Base-by-base conservation (phyloP, 2,888 invertebrate genomes). In the Micoletzkya japonica region DNA sequence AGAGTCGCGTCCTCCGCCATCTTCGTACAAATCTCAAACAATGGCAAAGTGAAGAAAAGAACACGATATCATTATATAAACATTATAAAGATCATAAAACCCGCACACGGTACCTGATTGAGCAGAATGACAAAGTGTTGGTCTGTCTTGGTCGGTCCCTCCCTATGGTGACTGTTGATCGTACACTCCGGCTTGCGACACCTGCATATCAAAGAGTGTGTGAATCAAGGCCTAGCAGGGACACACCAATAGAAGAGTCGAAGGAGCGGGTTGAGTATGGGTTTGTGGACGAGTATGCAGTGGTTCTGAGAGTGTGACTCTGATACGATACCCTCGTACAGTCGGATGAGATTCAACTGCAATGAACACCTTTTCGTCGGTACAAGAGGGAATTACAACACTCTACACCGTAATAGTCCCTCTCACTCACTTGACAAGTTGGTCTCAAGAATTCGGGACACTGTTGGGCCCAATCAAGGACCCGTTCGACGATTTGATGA, bases 221-320 rank as follows among this genome's bases (percentile, higher is more conserved):
- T 52, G 17, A 39, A 44, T 39, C 24, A 37, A 44, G 14, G 20
- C 28, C 24, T 28, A 4, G 52, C 28, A 52, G 26, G 14, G 39
- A 1, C 63, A 17, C 77, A 86, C 93, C 93, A 50, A 91, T 91
- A 90, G 17, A 96, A 89, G 66, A 96, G 89, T 86, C 91, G 91
- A 69, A 95, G 87, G 70, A 97, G 87, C 1, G 96, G 95, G 74
- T 92, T 90, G 69, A 95, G 88, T 83, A 95, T 91, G 2, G 94
- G 92, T 86, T 94, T 93, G 74, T 95, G 94, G 44, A 93, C 92
- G 76, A 96, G 89, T 54, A 95, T 73, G 70, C 81, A 83, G 72
- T 85, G 83, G 64, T 80, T 82, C 63, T 80, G 78, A 4, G 77
- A 74, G 70, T 82, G 81, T 56, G 70, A 73, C 52, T 75, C 73